Evolutionary conservation across 2,113 vertebrate genomes (phyloP).

Genomic region (Vulpes lagopus): DNA sequence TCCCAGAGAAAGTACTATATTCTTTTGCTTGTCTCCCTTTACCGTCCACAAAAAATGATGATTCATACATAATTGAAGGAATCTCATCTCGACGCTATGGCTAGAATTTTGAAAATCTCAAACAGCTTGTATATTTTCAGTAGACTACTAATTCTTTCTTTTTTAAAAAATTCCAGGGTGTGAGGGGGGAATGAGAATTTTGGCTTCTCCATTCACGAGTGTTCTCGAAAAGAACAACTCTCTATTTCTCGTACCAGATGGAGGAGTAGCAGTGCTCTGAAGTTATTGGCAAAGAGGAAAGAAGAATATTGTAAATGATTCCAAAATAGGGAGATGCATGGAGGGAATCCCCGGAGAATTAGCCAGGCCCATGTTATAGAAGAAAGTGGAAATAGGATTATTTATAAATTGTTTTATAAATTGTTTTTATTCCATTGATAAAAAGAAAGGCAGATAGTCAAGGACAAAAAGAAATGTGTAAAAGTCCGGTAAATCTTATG

Average conservation of each 20-base stretch:
- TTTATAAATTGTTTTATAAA: neutral
- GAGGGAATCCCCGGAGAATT: neutral
- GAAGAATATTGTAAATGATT: neutral
- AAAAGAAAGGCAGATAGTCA: neutral
- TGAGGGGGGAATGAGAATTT: neutral
- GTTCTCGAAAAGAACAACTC: neutral
- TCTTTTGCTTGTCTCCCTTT: neutral
- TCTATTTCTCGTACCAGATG: neutral
- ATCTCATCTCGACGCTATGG: neutral
- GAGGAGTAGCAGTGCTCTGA: neutral
- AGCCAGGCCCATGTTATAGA: neutral
- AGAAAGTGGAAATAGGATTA: neutral
- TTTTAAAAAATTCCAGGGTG: neutral
- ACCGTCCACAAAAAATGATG: neutral
- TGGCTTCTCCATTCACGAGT: neutral
- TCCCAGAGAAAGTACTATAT: neutral
- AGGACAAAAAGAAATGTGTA: neutral
- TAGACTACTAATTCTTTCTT: neutral
- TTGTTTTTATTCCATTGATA: neutral
- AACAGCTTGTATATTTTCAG: slow-evolving; percentile 18
- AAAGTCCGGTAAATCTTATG: neutral
- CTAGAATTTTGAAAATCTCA: slow-evolving; percentile 61
- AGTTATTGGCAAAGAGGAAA: neutral
- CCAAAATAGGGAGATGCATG: neutral
- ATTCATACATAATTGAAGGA: slow-evolving; percentile 40